Conservation (phyloP, 2,888 invertebrate species). For the Aethes cnicana region DNA sequence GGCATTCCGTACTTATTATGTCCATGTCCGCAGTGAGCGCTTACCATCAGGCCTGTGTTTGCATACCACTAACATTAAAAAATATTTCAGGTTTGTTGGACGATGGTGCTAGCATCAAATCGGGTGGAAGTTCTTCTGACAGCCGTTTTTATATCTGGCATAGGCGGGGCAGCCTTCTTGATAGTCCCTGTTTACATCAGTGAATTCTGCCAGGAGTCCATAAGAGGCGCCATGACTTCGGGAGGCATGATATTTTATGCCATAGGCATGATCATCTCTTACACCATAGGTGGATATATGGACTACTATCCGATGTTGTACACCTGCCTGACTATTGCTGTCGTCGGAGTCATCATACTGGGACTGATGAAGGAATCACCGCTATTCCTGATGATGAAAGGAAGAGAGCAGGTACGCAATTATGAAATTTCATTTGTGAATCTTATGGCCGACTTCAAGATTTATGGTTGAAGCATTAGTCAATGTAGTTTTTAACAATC, state of each 20-base stretch:
- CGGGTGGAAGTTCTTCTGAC: conserved; percentile 54
- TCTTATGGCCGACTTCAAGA: no score
- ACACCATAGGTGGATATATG: conserved; percentile 56
- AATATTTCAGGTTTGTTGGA: conserved; percentile 62
- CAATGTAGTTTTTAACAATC: no score
- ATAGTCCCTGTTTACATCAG: conserved; percentile 55
- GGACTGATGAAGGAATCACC: conserved; percentile 58
- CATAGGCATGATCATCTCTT: conserved; percentile 59
- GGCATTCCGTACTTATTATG: no score
- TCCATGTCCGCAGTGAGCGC: no score
- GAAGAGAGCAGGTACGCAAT: conserved; percentile 56
- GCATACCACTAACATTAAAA: not conserved
- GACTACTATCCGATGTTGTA: conserved; percentile 55
- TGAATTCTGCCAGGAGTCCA: conserved; percentile 62
- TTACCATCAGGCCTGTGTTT: no score
- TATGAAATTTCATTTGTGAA: no score
- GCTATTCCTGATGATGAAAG: conserved; percentile 54
- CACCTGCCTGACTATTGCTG: conserved; percentile 44
- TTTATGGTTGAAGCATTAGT: no score
- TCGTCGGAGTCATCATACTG: conserved; percentile 42
- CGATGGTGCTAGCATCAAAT: conserved; percentile 43
- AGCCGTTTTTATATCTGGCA: conserved; percentile 56
- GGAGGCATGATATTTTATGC: conserved; percentile 53
- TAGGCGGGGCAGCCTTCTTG: conserved; percentile 49
- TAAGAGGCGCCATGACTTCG: conserved; percentile 61